Conservation (phyloP, 2,888 invertebrate species). For the Torymus aiolomorphi region DNA sequence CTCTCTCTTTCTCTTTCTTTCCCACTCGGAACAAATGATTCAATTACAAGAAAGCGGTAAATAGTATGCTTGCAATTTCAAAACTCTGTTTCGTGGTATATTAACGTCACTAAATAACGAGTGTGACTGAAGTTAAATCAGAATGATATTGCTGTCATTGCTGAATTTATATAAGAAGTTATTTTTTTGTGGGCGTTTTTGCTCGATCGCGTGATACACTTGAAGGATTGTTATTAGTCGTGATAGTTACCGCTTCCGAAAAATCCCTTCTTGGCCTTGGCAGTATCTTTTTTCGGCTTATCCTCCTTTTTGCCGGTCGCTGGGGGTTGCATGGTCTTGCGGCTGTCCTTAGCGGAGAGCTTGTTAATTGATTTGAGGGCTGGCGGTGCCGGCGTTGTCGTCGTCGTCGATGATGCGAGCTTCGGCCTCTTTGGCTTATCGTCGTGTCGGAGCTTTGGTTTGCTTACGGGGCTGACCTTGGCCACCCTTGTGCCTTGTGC, state of each 20-base stretch:
- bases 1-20: no score
- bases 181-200: conserved; percentile 6
- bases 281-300: conserved; percentile 65
- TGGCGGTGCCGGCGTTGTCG: conserved; percentile 55
- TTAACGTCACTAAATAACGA: no score
- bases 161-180: conserved; percentile 9
- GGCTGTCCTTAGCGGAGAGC: conserved; percentile 76
- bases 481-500: conserved; percentile 87
- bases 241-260: conserved; percentile 88
- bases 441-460: conserved; percentile 56
- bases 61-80: no score
- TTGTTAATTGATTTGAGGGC: conserved; percentile 74
- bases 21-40: no score
- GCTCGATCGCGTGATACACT: not conserved
- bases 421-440: conserved; percentile 61
- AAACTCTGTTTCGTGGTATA: no score
- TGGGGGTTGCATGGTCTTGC: conserved; percentile 68
- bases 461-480: conserved; percentile 79
- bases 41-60: no score
- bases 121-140: no score
- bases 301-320: conserved; percentile 61
- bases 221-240: conserved; percentile 34
- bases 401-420: conserved; percentile 38
- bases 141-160: no score
- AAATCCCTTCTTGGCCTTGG: conserved; percentile 87